Base-by-base conservation (phyloP, 53 echinoderm and acorn worm genomes). In the Mesocentrotus franciscanus region DNA sequence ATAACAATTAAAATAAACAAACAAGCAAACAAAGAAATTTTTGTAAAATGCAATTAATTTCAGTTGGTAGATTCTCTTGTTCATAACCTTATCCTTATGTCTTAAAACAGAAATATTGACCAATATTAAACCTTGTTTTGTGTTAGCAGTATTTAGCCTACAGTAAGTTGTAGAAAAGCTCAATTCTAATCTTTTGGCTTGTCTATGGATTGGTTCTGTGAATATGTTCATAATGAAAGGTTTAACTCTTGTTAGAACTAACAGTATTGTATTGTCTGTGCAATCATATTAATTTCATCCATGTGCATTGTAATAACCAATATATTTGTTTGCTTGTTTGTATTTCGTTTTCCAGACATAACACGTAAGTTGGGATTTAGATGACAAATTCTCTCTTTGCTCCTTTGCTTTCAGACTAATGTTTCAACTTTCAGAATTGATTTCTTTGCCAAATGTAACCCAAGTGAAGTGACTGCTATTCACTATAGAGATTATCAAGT, bases 311-410 rank as follows among this genome's bases (percentile, higher is more conserved):
- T 27, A 87, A 57, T 87, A 57, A 87, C 87, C 57, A 34, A 64
- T 91, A 24, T 91, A 13, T 36, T 64, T 91, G 91, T 91, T 36
- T 35, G 24, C 66, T 66, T 39, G 62, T 91, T 61, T 91, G 62
- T 66, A 91, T 91, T 60, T 90, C 36, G 90, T 20, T 62, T 91
- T 24, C 91, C 91, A 91, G 91, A 91, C 66, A 64, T 91, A 64
- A 91, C 91, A 35, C 91, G 91, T 91, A 91, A 91, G 91, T 91
- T 91, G 34, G 62, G 58, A 91, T 64, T 26, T 18, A 20, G 66
- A 66, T 64, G 66, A 8, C 12, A 17, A 22, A 4, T 62, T 34
- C n/a, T 33, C 10, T 66, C 35, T 15, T 91, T 34, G 3, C 39
- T 91, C 34, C 49, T 33, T 2, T 91, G 61, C 62, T 87, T 84